Conservation (phyloP, 2,888 invertebrate genomes). For the Phengaris arion region DNA sequence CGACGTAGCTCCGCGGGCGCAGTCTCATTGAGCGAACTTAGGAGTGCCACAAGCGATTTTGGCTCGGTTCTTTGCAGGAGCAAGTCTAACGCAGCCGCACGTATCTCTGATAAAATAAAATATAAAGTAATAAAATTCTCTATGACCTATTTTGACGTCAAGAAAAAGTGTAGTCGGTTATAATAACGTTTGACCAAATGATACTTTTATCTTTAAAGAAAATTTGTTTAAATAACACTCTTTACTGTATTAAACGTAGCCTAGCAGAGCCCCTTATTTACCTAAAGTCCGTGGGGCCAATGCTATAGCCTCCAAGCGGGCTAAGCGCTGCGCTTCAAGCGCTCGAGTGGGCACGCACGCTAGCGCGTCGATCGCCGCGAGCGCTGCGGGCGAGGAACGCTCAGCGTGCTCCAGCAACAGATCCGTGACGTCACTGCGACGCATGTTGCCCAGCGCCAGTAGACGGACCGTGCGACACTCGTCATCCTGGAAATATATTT, state of each 20-base stretch:
- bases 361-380: conserved; percentile 46
- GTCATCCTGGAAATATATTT: conserved; percentile 41
- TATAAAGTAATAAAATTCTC: background rate
- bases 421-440: conserved; percentile 47
- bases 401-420: conserved; percentile 49
- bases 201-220: no score
- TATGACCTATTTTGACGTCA: no score
- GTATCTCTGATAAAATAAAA: conserved; percentile 42
- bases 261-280: background rate
- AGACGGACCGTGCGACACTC: conserved; percentile 46
- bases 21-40: conserved; percentile 35
- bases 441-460: conserved; percentile 56
- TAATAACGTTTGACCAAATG: no score
- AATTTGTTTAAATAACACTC: no score
- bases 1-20: conserved; percentile 53
- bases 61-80: conserved; percentile 41
- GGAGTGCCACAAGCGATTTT: conserved; percentile 41
- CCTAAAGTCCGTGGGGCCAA: conserved; percentile 31
- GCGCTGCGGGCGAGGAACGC: conserved; percentile 37
- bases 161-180: no score
- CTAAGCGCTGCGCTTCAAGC: conserved; percentile 32
- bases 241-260: no score
- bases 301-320: conserved; percentile 33
- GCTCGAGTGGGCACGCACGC: conserved; percentile 35
- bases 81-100: conserved; percentile 54